Percentiles rank a stretch among this genome's conserved stretches.
Conservation (phyloP, 2,113 vertebrate species). For the Tachysurus vachellii region DNA sequence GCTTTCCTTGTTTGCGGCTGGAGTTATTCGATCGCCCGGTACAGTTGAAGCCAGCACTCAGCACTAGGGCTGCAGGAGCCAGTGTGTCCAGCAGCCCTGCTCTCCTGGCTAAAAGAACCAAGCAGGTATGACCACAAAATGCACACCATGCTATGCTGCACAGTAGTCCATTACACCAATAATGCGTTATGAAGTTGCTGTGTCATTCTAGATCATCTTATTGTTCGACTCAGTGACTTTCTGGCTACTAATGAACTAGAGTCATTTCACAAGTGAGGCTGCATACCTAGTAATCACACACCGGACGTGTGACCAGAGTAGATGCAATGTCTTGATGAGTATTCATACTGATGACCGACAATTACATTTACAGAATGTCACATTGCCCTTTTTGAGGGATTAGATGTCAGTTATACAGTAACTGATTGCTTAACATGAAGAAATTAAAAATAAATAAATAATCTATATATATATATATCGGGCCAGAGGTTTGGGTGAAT, state of each 20-base stretch:
- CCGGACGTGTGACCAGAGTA: neutral
- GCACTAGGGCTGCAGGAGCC: conserved; percentile 76
- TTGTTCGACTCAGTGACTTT: neutral
- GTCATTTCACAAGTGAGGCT: neutral
- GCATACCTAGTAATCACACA: neutral
- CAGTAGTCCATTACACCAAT: neutral
- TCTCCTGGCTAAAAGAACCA: conserved; percentile 93
- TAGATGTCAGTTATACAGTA: neutral
- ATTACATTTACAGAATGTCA: neutral
- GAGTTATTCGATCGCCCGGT: conserved; percentile 89
- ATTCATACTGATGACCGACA: neutral
- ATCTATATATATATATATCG: neutral
- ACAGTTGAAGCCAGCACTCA: conserved; percentile 80
- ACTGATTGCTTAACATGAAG: too few relatives aligned
- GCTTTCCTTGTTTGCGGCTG: conserved; percentile 84
- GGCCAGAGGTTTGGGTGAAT: neutral
- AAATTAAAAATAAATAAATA: too few relatives aligned
- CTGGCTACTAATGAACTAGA: neutral
- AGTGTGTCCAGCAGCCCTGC: conserved; percentile 88
- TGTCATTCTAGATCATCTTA: neutral
- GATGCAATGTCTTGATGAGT: neutral
- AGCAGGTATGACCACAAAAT: conserved; percentile 81
- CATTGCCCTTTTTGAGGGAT: neutral
- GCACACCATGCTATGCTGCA: neutral
- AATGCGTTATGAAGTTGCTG: neutral